These are phyloP conservation scores for Platyscapa corneri DNA, from an alignment of 1,140 invertebrate genomes.

Conservation along the genomic window DNA sequence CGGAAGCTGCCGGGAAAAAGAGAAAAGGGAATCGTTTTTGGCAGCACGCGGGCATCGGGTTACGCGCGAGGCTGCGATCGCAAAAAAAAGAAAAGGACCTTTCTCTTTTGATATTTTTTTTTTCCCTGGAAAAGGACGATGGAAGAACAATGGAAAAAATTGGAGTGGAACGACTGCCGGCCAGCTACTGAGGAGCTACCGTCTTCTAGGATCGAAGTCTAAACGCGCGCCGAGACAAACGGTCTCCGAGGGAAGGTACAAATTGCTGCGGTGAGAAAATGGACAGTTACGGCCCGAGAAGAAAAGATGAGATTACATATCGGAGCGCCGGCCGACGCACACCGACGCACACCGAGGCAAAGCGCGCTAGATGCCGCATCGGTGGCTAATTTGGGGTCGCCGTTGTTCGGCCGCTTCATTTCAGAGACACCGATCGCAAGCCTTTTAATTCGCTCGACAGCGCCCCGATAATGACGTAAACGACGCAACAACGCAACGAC, in stretches of 20 bases:
- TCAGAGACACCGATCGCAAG: too few relatives aligned
- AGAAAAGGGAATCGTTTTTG: constrained; percentile 12
- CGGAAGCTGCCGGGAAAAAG: constrained; percentile 10
- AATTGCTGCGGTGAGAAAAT: constrained; percentile 7
- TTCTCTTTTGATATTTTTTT: constrained; percentile 16
- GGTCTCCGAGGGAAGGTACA: not conserved
- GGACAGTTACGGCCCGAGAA: not conserved
- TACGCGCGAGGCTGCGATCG: constrained; percentile 6
- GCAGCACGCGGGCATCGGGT: constrained; percentile 27
- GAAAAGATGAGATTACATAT: constrained; percentile 15
- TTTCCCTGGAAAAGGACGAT: constrained; percentile 6
- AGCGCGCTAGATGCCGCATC: too few relatives aligned
- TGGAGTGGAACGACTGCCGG: not conserved
- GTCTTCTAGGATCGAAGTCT: not conserved
- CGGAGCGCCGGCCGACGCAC: too few relatives aligned
- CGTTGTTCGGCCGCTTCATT: too few relatives aligned
- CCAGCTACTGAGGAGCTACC: not conserved
- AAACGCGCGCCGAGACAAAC: not conserved
- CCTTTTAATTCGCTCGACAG: too few relatives aligned
- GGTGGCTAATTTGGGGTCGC: too few relatives aligned
- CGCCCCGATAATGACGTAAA: too few relatives aligned
- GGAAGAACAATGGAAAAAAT: not conserved
- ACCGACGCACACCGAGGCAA: not conserved
- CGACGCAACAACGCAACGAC: too few relatives aligned
- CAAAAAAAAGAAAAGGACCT: constrained; percentile 3